Conservation (phyloP, 2,888 invertebrate genomes). For the Psococerastis gibbosa region DNA sequence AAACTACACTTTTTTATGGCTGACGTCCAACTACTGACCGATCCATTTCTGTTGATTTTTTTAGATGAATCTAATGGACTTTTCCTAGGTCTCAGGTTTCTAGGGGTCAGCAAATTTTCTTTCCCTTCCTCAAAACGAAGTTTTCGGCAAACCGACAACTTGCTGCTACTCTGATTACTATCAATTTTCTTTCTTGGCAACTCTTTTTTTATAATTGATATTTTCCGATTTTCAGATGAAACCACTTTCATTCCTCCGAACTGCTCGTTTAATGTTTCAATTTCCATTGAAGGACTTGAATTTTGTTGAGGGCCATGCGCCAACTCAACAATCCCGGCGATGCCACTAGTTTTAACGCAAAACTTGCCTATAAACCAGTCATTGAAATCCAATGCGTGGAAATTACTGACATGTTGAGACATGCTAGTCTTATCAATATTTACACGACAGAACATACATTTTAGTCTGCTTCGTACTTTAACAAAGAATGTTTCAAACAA, state of each 20-base stretch:
- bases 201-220: not conserved
- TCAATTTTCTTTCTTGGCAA: not conserved
- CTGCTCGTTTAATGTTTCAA: not conserved
- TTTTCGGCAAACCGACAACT: not conserved
- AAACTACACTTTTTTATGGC: not conserved
- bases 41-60: not conserved
- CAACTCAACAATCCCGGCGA: not conserved
- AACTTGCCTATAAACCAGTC: not conserved
- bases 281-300: not conserved
- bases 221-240: not conserved
- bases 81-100: not conserved
- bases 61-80: not conserved
- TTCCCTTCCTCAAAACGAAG: constrained; percentile 1
- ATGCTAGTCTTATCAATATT: not conserved
- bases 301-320: not conserved
- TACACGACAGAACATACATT: not conserved
- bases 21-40: constrained; percentile 2
- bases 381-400: not conserved
- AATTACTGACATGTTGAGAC: not conserved
- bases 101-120: not conserved
- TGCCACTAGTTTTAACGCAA: not conserved
- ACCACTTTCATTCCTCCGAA: not conserved
- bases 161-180: not conserved
- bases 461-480: not conserved
- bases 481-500: not conserved